Conservation (phyloP, 2,888 invertebrate species). For the Tipula lateralis region DNA sequence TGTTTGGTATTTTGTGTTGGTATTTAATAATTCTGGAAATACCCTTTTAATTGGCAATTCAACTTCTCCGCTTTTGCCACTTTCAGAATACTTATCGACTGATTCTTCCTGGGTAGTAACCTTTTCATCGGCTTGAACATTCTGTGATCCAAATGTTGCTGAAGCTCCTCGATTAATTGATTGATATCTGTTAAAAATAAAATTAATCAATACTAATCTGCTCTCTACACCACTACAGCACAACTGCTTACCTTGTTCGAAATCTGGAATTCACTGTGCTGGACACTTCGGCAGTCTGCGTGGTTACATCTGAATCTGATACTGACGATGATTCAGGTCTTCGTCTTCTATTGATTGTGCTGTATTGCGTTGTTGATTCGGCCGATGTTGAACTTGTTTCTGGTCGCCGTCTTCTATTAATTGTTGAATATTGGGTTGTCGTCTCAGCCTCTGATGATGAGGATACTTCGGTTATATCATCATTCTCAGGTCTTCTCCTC, state of each 20-base stretch:
- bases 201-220: too few species aligned
- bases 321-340: background rate
- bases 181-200: background rate
- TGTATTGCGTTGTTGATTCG: background rate
- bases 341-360: background rate
- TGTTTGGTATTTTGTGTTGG: slow-evolving; percentile 5
- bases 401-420: background rate
- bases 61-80: background rate
- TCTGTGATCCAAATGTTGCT: background rate
- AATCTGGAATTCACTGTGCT: background rate
- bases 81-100: background rate
- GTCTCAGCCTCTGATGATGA: background rate
- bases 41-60: background rate
- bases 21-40: background rate
- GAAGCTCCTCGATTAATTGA: background rate
- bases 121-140: background rate
- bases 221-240: too few species aligned
- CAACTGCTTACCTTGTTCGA: background rate
- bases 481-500: background rate
- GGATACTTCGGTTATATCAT: background rate
- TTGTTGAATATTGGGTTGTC: background rate
- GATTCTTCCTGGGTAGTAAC: background rate
- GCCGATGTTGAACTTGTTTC: background rate
- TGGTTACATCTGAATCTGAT: background rate
- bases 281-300: background rate